Conservation (phyloP, 2,113 vertebrate species). For the Brachirus orientalis region DNA sequence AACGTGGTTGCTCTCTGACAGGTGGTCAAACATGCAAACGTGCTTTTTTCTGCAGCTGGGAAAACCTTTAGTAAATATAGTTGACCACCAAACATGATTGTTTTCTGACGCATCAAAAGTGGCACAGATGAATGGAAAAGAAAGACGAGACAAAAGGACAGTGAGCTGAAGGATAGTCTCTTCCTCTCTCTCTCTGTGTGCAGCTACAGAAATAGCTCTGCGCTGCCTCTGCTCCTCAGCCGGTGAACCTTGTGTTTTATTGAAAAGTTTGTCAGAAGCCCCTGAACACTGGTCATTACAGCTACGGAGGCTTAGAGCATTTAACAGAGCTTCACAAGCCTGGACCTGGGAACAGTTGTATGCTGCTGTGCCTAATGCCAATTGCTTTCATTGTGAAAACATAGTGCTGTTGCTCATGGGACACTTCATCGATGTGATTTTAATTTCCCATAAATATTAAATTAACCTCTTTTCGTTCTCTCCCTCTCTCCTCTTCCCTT, state of each 20-base stretch:
- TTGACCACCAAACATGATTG: slow-evolving; percentile 11
- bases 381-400: slow-evolving; percentile 31
- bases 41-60: neutral
- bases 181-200: slow-evolving; percentile 36
- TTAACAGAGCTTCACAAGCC: slow-evolving; percentile 40
- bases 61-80: slow-evolving; percentile 1
- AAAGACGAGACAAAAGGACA: slow-evolving; percentile 26
- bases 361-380: slow-evolving; percentile 3
- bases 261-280: slow-evolving; percentile 63
- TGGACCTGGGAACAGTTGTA: slow-evolving; percentile 4
- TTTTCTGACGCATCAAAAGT: slow-evolving; percentile 10
- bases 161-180: slow-evolving; percentile 36
- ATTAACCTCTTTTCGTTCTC: slow-evolving; percentile 44
- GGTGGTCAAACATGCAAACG: slow-evolving; percentile 13
- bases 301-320: slow-evolving; percentile 46
- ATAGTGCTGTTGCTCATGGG: slow-evolving; percentile 32
- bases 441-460: slow-evolving; percentile 23
- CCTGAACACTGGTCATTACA: slow-evolving; percentile 56
- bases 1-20: neutral
- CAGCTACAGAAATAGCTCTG: slow-evolving; percentile 71
- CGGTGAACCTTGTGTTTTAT: slow-evolving; percentile 67
- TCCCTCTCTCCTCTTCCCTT: neutral
- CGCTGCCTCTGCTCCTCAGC: slow-evolving; percentile 59
- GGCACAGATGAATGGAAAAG: neutral
- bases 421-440: slow-evolving; percentile 32